phyloP scores from a whole-genome alignment of 2,888 invertebrate species.

The Belgica antarctica region DNA sequence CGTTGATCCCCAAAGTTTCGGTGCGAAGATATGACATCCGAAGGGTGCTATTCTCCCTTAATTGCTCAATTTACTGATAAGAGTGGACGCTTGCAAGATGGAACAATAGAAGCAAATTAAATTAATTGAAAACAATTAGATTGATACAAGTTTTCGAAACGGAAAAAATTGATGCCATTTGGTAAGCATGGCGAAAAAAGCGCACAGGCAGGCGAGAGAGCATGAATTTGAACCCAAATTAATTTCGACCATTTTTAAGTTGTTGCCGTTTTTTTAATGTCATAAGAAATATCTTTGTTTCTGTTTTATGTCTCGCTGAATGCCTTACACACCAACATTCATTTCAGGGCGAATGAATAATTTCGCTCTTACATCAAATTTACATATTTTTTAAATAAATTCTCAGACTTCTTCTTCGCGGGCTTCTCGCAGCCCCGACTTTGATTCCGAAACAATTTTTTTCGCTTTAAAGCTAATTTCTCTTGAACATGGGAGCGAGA shows the following conservation, averaged over 20 bases:
- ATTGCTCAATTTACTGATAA: conserved; percentile 9
- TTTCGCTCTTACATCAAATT: conserved; percentile 30
- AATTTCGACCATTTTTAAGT: conserved; percentile 38
- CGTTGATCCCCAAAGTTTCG: not conserved
- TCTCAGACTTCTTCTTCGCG: conserved; percentile 12
- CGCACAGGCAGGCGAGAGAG: not conserved
- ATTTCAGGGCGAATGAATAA: conserved; percentile 40
- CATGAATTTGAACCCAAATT: conserved; percentile 39
- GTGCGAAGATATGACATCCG: not conserved
- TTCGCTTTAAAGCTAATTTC: not conserved
- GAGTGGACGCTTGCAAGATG: conserved; percentile 19
- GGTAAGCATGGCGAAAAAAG: conserved; percentile 9
- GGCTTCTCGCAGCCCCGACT: no score
- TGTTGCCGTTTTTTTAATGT: conserved; percentile 13
- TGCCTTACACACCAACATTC: conserved; percentile 25
- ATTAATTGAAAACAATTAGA: conserved; percentile 41
- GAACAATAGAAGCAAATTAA: conserved; percentile 41
- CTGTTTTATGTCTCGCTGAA: conserved; percentile 4
- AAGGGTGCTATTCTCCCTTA: not conserved
- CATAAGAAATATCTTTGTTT: conserved; percentile 28
- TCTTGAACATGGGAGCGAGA: not conserved
- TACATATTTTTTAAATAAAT: conserved; percentile 42
- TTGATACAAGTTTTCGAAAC: conserved; percentile 25
- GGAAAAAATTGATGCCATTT: conserved; percentile 38
- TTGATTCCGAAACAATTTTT: conserved; percentile 2